These are phyloP conservation scores for Diorhabda sublineata DNA, from an alignment of 1,140 invertebrate genomes.

Conservation along the genomic window DNA sequence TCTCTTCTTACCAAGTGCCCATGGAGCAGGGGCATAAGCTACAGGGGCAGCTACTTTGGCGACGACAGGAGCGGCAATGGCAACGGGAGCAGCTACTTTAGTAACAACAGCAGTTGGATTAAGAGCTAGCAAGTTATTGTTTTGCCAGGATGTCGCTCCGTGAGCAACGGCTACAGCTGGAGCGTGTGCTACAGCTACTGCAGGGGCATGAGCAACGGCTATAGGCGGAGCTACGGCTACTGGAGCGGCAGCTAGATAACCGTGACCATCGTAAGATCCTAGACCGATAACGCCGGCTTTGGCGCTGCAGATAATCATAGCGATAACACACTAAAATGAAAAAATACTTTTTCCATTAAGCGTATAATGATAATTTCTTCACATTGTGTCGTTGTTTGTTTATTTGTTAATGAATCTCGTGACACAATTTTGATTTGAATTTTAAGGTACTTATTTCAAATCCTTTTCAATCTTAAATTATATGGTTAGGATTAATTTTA, in stretches of 20 bases:
- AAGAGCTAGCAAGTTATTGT: conserved; percentile 25
- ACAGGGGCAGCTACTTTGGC: conserved; percentile 24
- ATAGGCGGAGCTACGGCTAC: conserved; percentile 18
- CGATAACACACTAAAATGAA: conserved; percentile 19
- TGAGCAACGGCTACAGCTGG: conserved; percentile 21
- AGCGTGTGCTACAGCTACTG: conserved; percentile 19
- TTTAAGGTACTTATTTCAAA: no score
- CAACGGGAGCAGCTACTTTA: conserved; percentile 30
- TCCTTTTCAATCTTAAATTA: no score
- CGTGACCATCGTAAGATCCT: conserved; percentile 13
- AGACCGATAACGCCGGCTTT: conserved; percentile 21
- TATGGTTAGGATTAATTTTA: no score
- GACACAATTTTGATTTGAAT: no score
- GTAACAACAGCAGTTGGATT: conserved; percentile 28
- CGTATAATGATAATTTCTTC: no score
- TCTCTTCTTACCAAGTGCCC: conserved; percentile 8
- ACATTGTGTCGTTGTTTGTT: no score
- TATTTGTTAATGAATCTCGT: no score
- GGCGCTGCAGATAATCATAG: conserved; percentile 19
- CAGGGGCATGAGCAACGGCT: conserved; percentile 19
- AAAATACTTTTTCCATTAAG: background rate
- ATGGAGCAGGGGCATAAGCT: conserved; percentile 2
- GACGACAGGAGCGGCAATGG: conserved; percentile 24
- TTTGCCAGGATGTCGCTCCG: conserved; percentile 29
- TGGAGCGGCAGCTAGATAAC: background rate